These are phyloP conservation scores for Beaufortia kweichowensis DNA, from an alignment of 2,113 vertebrate species.

Conservation along the genomic window DNA sequence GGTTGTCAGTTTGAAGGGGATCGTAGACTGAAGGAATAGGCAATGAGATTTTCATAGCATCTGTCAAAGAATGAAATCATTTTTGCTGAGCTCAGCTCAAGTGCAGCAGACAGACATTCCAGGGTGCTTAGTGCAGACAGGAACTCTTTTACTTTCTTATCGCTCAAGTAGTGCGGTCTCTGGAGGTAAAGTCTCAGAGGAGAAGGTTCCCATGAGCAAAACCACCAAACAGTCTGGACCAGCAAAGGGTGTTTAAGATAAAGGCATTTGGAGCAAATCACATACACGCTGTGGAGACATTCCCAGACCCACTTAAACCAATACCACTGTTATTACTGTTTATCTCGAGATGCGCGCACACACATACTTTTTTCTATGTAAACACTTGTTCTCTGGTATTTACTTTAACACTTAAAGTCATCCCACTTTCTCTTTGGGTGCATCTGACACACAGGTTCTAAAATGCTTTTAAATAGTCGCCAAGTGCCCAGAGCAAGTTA, in stretches of 20 bases:
- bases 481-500: no score
- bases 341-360: conserved; percentile 16
- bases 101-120: conserved; percentile 34
- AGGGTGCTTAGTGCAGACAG: conserved; percentile 9
- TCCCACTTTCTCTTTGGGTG: neutral
- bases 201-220: conserved; percentile 4
- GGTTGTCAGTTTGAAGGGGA: conserved; percentile 7
- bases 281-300: neutral
- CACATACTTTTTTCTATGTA: neutral
- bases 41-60: neutral
- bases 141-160: conserved; percentile 25
- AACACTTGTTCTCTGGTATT: conserved; percentile 16
- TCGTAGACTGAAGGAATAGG: conserved; percentile 1
- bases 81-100: conserved; percentile 27
- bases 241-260: neutral
- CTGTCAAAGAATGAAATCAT: conserved; percentile 27
- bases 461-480: neutral
- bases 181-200: conserved; percentile 14
- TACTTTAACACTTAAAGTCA: conserved; percentile 18
- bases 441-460: neutral
- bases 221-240: neutral
- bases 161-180: neutral
- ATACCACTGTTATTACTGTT: conserved; percentile 2
- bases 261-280: conserved; percentile 14
- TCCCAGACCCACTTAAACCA: conserved; percentile 9